These are phyloP conservation scores for Margaritifera margaritifera DNA, from an alignment of 2,888 invertebrate genomes.

Conservation along the genomic window DNA sequence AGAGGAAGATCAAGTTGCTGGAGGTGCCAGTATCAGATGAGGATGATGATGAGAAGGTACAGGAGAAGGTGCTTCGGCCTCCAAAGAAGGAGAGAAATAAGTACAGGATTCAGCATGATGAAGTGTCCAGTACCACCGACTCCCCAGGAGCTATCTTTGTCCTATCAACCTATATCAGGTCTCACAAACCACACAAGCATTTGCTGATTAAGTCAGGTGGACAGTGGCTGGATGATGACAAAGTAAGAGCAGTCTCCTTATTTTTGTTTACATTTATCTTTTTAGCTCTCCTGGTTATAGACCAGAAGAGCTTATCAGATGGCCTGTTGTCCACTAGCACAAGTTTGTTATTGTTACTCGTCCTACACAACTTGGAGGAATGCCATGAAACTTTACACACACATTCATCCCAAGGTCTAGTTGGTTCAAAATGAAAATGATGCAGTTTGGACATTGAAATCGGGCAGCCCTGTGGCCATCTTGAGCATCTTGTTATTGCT, in stretches of 20 bases:
- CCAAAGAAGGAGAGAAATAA: constrained; percentile 53
- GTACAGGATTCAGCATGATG: constrained; percentile 59
- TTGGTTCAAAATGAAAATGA: no score
- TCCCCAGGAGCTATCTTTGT: constrained; percentile 16
- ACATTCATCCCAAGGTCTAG: no score
- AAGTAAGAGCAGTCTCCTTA: constrained; percentile 34
- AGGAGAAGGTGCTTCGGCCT: constrained; percentile 6
- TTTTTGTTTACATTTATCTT: background rate
- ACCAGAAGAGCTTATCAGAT: constrained; percentile 1
- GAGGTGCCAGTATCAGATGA: constrained; percentile 2
- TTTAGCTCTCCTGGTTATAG: background rate
- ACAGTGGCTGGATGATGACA: constrained; percentile 49
- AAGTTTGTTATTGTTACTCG: background rate
- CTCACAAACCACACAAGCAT: constrained; percentile 51
- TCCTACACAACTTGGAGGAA: no score
- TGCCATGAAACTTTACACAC: no score
- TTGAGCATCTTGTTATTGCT: no score
- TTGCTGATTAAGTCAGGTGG: constrained; percentile 62
- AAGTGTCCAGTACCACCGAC: constrained; percentile 52
- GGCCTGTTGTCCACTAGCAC: background rate
- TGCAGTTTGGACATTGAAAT: no score
- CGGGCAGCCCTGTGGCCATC: no score
- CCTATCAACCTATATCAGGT: constrained; percentile 29
- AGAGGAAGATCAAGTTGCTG: constrained; percentile 18
- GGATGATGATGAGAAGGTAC: constrained; percentile 16